A percentile compares a stretch with the other conserved stretches of the same genome.
Conservation (phyloP, 2,797 vertebrate species). For the Fistularia tabacaria region DNA sequence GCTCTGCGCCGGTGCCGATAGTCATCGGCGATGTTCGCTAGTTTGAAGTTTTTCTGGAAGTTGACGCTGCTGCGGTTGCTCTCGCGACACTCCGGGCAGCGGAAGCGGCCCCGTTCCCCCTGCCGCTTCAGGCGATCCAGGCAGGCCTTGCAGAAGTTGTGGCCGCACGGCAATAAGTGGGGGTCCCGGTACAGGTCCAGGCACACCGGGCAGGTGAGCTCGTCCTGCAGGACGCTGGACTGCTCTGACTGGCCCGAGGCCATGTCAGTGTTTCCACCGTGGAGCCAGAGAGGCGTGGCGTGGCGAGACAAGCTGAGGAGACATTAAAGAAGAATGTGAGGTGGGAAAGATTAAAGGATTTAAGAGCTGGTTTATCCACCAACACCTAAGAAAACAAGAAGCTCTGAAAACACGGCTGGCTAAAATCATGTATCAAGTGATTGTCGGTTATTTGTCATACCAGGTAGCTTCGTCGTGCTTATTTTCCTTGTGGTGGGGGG, state of each 20-base stretch:
- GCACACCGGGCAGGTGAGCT: constrained; percentile 76
- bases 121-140: constrained; percentile 57
- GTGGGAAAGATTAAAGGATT: no score
- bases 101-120: constrained; percentile 50
- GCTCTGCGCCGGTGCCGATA: constrained; percentile 51
- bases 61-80: constrained; percentile 40
- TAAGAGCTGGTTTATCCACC: no score
- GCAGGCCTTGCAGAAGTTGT: constrained; percentile 74
- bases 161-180: constrained; percentile 71
- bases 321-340: no score
- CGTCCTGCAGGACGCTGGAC: constrained; percentile 67
- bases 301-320: no score
- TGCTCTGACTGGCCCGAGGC: constrained; percentile 54
- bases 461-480: no score
- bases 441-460: no score
- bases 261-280: constrained; percentile 41
- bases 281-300: background rate
- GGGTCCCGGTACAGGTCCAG: constrained; percentile 72
- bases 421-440: no score
- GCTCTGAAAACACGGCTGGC: no score
- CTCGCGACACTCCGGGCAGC: constrained; percentile 74
- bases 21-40: constrained; percentile 71
- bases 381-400: no score
- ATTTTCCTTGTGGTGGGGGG: no score
- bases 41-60: constrained; percentile 74